A percentile compares a stretch with the other conserved stretches of the same genome.
Conservation (phyloP, 2,888 invertebrate species). For the Ganaspis brasiliensis region DNA sequence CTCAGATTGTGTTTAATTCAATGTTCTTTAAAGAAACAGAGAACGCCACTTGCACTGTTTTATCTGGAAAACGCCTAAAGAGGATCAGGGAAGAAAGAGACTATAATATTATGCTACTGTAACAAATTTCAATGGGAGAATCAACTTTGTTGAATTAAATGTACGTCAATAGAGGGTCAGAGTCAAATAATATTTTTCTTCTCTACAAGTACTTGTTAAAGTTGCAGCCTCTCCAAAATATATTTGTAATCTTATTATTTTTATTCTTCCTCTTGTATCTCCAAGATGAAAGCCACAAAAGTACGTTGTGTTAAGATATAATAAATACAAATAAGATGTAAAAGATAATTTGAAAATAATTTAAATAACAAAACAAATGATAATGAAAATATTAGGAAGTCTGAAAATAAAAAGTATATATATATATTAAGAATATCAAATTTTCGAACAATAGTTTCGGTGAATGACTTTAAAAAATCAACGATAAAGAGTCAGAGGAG, state of each 20-base stretch:
- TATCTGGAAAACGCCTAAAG: conserved; percentile 55
- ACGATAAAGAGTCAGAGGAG: not conserved
- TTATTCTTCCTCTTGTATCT: not conserved
- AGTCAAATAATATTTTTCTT: not conserved
- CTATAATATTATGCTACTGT: conserved; percentile 43
- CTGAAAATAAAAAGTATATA: no score
- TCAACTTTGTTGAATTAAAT: conserved; percentile 37
- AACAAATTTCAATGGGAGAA: conserved; percentile 48
- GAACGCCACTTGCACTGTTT: conserved; percentile 59
- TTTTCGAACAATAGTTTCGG: no score
- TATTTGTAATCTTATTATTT: no score
- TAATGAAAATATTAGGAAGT: no score
- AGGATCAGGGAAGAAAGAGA: conserved; percentile 40
- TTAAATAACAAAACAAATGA: no score
- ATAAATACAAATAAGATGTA: no score
- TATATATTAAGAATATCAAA: no score
- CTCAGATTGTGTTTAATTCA: conserved; percentile 57
- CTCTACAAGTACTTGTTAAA: conserved; percentile 1
- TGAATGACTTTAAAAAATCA: no score
- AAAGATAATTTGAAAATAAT: no score
- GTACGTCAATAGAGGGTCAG: not conserved
- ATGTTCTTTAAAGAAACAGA: conserved; percentile 54
- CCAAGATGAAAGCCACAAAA: no score
- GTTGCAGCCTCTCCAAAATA: not conserved
- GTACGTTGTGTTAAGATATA: no score